These are phyloP conservation scores for Henricia sp. DNA, from an alignment of 53 echinoderm and acorn worm genomes.

Conservation along the genomic window DNA sequence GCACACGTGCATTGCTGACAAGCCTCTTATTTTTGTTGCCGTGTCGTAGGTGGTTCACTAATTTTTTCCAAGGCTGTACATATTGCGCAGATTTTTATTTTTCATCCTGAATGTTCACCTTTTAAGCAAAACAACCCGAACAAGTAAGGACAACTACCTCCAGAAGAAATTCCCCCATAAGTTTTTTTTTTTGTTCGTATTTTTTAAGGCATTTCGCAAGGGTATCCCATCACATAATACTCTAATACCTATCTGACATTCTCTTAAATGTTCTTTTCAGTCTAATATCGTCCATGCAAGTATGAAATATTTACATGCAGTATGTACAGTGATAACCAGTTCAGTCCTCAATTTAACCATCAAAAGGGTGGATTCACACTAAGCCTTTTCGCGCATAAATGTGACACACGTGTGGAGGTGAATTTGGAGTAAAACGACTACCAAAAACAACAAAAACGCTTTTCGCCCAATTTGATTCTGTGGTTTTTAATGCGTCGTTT, in stretches of 20 bases:
- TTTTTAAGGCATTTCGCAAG: not conserved
- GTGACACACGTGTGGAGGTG: not conserved
- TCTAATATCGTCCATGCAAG: constrained; percentile 9
- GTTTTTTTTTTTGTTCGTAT: not conserved
- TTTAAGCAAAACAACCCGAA: not conserved
- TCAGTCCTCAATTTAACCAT: not conserved
- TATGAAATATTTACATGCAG: constrained; percentile 14
- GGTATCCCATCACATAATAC: not conserved
- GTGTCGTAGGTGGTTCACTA: too few species aligned
- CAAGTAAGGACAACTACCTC: not conserved
- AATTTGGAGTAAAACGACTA: not conserved
- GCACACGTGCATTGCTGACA: too few species aligned
- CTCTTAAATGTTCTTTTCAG: constrained; percentile 39
- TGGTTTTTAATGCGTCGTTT: too few species aligned
- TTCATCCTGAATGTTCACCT: not conserved
- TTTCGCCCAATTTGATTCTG: not conserved
- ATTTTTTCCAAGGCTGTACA: too few species aligned
- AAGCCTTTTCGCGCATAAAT: too few species aligned
- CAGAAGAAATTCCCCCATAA: too few species aligned
- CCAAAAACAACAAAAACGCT: not conserved
- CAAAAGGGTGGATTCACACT: not conserved
- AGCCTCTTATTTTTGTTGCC: too few species aligned
- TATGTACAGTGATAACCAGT: not conserved
- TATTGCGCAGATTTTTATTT: not conserved
- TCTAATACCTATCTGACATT: not conserved